These are phyloP conservation scores for Aegithalos caudatus DNA, from an alignment of 2,113 vertebrate species.

Conservation along the genomic window DNA sequence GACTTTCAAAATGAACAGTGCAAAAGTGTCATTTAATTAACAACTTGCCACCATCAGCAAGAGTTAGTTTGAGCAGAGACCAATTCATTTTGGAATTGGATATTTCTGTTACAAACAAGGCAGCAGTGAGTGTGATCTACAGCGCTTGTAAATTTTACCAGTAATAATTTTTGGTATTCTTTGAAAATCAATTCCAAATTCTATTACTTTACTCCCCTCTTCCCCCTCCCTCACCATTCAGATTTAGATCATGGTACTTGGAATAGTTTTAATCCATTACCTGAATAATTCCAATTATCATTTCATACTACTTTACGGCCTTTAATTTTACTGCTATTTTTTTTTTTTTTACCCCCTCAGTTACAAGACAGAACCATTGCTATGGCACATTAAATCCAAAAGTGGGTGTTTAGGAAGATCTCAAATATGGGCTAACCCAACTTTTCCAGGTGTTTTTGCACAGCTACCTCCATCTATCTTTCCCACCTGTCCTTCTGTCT, in stretches of 20 bases:
- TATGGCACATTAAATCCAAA: neutral
- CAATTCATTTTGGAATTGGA: constrained; percentile 40
- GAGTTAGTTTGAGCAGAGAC: constrained; percentile 42
- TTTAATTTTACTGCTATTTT: neutral
- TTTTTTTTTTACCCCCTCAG: neutral
- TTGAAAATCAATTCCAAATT: constrained; percentile 51
- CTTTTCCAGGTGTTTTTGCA: neutral
- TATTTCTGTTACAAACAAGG: constrained; percentile 46
- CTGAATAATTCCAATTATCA: constrained; percentile 40
- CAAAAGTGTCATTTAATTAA: constrained; percentile 51
- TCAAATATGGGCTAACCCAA: neutral
- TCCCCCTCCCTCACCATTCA: neutral
- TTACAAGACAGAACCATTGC: neutral
- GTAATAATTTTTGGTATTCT: constrained; percentile 51
- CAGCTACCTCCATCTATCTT: neutral
- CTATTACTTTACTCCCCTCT: neutral
- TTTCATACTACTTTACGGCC: neutral
- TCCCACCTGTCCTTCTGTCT: neutral
- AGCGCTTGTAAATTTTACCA: constrained; percentile 12
- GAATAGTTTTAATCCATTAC: constrained; percentile 39
- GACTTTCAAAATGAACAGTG: neutral
- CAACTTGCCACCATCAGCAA: constrained; percentile 58
- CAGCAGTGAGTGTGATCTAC: neutral
- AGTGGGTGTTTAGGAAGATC: neutral
- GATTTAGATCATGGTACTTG: neutral